Conservation (phyloP, 2,888 invertebrate genomes). For the Oscheius myriophilus region DNA sequence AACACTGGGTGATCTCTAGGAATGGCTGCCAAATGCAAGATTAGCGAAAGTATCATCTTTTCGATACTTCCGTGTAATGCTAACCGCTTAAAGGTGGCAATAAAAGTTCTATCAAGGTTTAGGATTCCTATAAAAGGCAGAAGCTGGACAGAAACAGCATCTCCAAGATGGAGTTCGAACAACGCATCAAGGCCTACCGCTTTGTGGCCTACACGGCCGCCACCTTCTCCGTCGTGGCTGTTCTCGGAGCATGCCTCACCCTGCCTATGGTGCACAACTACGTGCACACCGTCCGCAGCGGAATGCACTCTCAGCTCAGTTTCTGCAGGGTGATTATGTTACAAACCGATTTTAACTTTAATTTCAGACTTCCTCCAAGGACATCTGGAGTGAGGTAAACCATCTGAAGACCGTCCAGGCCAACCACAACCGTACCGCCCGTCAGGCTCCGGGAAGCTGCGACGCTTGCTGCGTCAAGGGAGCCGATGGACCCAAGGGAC, state of each 20-base stretch:
- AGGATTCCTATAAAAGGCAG: too few species aligned
- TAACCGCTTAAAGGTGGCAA: too few species aligned
- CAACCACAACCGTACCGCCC: slow-evolving; percentile 43
- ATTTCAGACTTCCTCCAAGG: slow-evolving; percentile 47
- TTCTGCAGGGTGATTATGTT: slow-evolving; percentile 60
- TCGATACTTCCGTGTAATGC: too few species aligned
- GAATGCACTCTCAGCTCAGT: slow-evolving; percentile 66
- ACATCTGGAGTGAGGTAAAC: slow-evolving; percentile 43
- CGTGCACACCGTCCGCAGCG: slow-evolving; percentile 63
- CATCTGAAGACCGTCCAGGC: slow-evolving; percentile 19
- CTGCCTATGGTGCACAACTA: slow-evolving; percentile 70
- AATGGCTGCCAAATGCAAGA: too few species aligned
- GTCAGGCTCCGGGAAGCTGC: neutral
- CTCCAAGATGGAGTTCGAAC: slow-evolving; percentile 10
- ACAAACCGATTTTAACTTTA: neutral
- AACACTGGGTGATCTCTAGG: too few species aligned
- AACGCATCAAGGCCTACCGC: slow-evolving; percentile 40
- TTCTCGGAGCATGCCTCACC: slow-evolving; percentile 55
- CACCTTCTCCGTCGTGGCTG: slow-evolving; percentile 54
- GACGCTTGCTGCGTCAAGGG: neutral
- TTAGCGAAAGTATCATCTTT: too few species aligned
- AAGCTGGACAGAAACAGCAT: too few species aligned
- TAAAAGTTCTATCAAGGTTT: too few species aligned
- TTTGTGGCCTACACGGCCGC: slow-evolving; percentile 56
- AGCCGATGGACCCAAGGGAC: neutral